A percentile compares a stretch with the other conserved stretches of the same genome.
phyloP scores from a whole-genome alignment of 2,797 vertebrate genomes.

The Aphelocoma californica region DNA sequence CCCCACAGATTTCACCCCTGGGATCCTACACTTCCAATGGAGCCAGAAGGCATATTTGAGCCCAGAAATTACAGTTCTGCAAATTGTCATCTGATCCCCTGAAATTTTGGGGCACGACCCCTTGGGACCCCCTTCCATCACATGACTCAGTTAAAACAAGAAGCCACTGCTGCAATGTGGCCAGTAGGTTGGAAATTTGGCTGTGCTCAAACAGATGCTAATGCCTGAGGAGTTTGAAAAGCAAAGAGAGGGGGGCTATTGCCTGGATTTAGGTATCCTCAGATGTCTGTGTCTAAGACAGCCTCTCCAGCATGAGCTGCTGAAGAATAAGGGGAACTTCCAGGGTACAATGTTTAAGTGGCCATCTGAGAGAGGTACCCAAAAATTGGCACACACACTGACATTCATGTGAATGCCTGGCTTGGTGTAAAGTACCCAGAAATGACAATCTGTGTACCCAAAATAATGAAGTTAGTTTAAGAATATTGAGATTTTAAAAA shows the following conservation, averaged over 20 bases:
- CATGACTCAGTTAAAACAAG: background rate
- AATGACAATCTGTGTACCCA: background rate
- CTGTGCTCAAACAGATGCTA: background rate
- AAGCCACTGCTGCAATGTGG: rapidly evolving
- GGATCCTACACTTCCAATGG: background rate
- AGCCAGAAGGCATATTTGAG: background rate
- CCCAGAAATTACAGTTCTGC: background rate
- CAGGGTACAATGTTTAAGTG: background rate
- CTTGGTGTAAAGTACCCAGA: background rate
- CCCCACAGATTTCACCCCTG: background rate
- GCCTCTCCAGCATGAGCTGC: background rate
- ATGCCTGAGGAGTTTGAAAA: background rate
- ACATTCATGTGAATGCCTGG: background rate
- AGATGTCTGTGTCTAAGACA: background rate
- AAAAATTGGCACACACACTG: rapidly evolving
- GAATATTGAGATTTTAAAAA: background rate
- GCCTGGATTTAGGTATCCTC: background rate
- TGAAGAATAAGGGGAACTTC: background rate
- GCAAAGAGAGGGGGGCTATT: background rate
- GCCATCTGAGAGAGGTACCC: background rate
- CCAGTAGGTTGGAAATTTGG: background rate
- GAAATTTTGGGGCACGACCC: background rate
- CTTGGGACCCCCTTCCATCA: background rate
- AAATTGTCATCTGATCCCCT: background rate
- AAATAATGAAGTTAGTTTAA: background rate